Percentiles rank a stretch among this genome's conserved stretches.
phyloP scores from a whole-genome alignment of 2,888 invertebrate genomes.

The Tetramorium bicarinatum region DNA sequence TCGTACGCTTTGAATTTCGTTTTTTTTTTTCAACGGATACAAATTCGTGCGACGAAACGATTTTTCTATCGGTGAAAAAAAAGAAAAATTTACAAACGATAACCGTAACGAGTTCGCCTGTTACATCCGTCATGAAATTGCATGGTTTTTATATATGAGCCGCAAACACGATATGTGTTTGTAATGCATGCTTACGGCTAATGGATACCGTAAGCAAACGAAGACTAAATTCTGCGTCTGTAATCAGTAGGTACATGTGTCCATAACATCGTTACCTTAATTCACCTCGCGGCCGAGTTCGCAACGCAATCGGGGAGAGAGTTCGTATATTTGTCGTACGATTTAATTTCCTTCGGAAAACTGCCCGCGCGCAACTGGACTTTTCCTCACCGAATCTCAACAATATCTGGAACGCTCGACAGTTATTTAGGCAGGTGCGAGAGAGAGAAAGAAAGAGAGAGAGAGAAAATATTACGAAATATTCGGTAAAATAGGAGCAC shows the following conservation, averaged over 20 bases:
- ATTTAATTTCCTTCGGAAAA: constrained; percentile 49
- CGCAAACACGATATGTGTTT: neutral
- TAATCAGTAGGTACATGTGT: constrained; percentile 22
- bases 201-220: constrained; percentile 31
- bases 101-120: constrained; percentile 25
- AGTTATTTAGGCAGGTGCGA: constrained; percentile 21
- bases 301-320: constrained; percentile 29
- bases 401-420: constrained; percentile 26
- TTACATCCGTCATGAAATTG: constrained; percentile 35
- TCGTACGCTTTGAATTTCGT: neutral
- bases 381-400: constrained; percentile 47
- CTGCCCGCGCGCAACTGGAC: neutral
- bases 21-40: neutral
- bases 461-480: constrained; percentile 13
- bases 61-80: constrained; percentile 30
- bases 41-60: neutral
- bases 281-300: constrained; percentile 19
- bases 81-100: constrained; percentile 28
- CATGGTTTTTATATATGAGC: neutral
- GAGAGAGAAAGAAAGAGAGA: neutral
- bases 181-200: neutral
- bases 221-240: neutral
- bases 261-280: constrained; percentile 38
- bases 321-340: constrained; percentile 28
- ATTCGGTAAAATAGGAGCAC: constrained; percentile 11